Evolutionary conservation across 2,113 vertebrate genomes (phyloP).

Genomic region (Vulpes vulpes): DNA sequence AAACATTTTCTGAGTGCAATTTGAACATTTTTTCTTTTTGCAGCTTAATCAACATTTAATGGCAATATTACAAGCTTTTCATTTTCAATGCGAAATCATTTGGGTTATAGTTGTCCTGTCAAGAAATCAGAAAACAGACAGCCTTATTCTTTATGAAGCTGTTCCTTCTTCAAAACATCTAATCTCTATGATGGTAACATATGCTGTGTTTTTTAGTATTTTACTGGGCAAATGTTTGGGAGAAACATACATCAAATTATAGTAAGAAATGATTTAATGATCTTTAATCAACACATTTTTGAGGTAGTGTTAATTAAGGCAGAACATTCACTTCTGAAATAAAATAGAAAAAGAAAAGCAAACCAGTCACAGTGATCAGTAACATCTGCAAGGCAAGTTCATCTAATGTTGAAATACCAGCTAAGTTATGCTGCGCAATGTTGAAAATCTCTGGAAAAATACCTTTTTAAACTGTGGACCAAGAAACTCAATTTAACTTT

Average conservation of each 20-base stretch:
- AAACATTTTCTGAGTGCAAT: slow-evolving; percentile 26
- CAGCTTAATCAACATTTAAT: background rate
- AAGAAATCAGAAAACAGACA: background rate
- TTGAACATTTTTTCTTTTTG: slow-evolving; percentile 3
- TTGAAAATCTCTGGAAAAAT: slow-evolving; percentile 5
- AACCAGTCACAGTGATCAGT: background rate
- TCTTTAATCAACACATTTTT: slow-evolving; percentile 13
- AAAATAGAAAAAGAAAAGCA: background rate
- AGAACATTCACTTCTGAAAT: slow-evolving; percentile 47
- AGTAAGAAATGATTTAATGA: slow-evolving; percentile 52
- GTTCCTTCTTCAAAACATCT: slow-evolving; percentile 31
- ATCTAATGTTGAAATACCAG: background rate
- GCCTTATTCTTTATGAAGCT: background rate
- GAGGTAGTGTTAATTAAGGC: background rate
- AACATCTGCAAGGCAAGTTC: slow-evolving; percentile 33
- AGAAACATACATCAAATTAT: background rate
- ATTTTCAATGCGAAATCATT: slow-evolving; percentile 46
- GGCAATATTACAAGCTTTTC: background rate
- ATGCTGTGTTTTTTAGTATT: background rate
- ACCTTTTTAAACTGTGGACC: slow-evolving; percentile 14
- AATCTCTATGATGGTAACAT: background rate
- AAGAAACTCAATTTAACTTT: background rate
- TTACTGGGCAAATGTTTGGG: background rate
- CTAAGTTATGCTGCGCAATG: background rate
- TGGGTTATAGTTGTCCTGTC: background rate